Evolutionary conservation across 2,113 vertebrate species (phyloP).

Genomic region (Cyanoramphus novaezelandiae): DNA sequence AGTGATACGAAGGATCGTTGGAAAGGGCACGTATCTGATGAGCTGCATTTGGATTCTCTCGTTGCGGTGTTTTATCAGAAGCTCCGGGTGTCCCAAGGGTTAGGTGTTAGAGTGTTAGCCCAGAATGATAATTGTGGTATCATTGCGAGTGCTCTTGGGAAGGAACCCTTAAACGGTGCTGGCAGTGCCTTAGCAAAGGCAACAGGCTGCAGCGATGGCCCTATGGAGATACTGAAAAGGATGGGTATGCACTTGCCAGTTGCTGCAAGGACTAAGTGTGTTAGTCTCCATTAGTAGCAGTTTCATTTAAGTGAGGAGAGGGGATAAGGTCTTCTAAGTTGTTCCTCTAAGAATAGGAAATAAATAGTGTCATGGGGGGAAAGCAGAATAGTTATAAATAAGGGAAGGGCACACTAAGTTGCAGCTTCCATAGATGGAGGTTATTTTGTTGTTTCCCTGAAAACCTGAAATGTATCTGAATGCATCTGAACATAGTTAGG

Average conservation of each 20-base stretch:
- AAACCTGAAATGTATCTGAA: not conserved
- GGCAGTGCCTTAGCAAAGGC: not conserved
- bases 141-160: not conserved
- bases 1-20: not conserved
- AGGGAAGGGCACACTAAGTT: not conserved
- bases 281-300: not conserved
- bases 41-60: conserved; percentile 3
- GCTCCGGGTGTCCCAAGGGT: not conserved
- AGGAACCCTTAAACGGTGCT: conserved; percentile 16
- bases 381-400: not conserved
- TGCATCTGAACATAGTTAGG: not conserved
- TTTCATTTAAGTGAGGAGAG: not conserved
- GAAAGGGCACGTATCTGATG: not conserved
- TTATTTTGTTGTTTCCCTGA: not conserved
- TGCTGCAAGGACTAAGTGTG: not conserved
- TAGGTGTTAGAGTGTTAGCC: conserved; percentile 15
- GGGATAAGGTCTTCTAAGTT: not conserved
- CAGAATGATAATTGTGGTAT: conserved; percentile 19
- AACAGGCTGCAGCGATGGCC: not conserved
- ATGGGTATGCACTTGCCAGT: not conserved
- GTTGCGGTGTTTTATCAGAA: not conserved
- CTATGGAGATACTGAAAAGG: not conserved
- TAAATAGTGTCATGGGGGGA: fast-evolving
- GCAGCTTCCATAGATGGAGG: not conserved
- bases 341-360: not conserved